These are phyloP conservation scores for Rachycentron canadum DNA, from an alignment of 2,797 vertebrate genomes.

Conservation along the genomic window DNA sequence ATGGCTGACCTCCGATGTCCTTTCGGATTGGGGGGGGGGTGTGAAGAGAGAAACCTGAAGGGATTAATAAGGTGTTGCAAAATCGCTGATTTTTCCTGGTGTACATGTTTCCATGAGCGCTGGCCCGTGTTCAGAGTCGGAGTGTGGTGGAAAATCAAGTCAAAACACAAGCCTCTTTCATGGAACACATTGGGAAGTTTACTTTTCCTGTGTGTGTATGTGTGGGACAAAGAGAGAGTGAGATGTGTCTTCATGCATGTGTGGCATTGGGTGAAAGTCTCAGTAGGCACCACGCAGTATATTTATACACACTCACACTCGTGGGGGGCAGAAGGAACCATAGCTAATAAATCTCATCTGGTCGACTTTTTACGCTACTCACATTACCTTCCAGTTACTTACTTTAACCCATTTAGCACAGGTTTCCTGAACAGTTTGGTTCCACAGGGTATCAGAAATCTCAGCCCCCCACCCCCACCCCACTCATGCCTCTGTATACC, in stretches of 20 bases:
- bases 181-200: slow-evolving; percentile 66
- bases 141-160: slow-evolving; percentile 78
- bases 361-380: slow-evolving; percentile 41
- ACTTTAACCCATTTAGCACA: slow-evolving; percentile 20
- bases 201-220: slow-evolving; percentile 60
- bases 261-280: slow-evolving; percentile 29
- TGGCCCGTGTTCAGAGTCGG: slow-evolving; percentile 59
- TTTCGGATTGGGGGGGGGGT: not conserved
- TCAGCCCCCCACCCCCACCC: not conserved
- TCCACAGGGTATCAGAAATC: slow-evolving; percentile 7
- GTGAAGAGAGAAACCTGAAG: slow-evolving; percentile 1
- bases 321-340: slow-evolving; percentile 44
- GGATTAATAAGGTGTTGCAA: slow-evolving; percentile 43
- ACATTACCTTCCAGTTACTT: slow-evolving; percentile 34
- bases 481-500: not conserved
- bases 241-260: slow-evolving; percentile 50
- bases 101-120: slow-evolving; percentile 66
- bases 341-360: slow-evolving; percentile 63
- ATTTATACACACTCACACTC: slow-evolving; percentile 30
- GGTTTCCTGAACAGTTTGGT: slow-evolving; percentile 8
- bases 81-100: slow-evolving; percentile 44
- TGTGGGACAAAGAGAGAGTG: slow-evolving; percentile 17
- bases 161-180: slow-evolving; percentile 82
- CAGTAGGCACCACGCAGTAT: slow-evolving; percentile 25
- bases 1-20: slow-evolving; percentile 13